phyloP scores from a whole-genome alignment of 2,113 vertebrate genomes.

The Limanda limanda region DNA sequence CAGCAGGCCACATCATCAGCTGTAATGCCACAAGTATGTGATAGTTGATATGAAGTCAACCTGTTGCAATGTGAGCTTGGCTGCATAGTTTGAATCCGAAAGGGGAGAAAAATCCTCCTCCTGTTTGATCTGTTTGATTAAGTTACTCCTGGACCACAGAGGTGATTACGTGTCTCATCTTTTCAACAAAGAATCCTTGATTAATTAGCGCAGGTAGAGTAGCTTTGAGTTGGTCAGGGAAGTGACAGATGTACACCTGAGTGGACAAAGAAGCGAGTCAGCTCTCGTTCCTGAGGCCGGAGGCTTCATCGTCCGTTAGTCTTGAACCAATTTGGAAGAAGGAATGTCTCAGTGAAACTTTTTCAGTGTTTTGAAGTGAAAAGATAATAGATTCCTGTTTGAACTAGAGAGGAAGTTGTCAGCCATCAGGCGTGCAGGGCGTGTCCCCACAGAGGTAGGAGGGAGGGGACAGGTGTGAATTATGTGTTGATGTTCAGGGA shows the following conservation, averaged over 20 bases:
- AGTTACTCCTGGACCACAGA: conserved; percentile 32
- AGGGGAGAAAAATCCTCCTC: neutral
- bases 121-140: conserved; percentile 39
- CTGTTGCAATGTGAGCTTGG: neutral
- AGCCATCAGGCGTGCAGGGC: conserved; percentile 29
- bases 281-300: neutral
- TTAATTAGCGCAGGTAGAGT: conserved; percentile 29
- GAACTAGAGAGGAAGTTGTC: conserved; percentile 10
- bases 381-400: conserved; percentile 24
- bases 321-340: neutral
- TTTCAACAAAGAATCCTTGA: conserved; percentile 45
- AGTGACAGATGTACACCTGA: neutral
- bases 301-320: neutral
- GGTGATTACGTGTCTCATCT: conserved; percentile 7
- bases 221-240: neutral
- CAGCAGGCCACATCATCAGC: neutral
- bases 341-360: neutral
- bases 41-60: neutral
- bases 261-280: neutral
- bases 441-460: conserved; percentile 18
- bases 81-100: too few relatives aligned
- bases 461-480: conserved; percentile 71
- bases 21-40: neutral
- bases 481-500: conserved; percentile 24
- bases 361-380: neutral